phyloP scores from a whole-genome alignment of 2,113 vertebrate genomes.

The Aegithalos caudatus region DNA sequence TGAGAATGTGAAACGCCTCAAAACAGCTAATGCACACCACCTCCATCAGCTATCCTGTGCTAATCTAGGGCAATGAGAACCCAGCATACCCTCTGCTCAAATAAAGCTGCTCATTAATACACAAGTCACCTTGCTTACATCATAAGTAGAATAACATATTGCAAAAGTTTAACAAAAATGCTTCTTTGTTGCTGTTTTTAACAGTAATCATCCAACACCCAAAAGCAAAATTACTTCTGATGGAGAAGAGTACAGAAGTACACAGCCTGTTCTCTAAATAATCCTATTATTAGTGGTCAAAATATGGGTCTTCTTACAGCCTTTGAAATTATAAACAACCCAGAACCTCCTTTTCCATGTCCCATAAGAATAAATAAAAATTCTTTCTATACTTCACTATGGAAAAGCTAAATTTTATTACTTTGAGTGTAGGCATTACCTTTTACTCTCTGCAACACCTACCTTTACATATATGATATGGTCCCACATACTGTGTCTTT shows the following conservation, averaged over 20 bases:
- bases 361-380: not conserved
- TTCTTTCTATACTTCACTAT: not conserved
- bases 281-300: not conserved
- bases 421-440: not conserved
- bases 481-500: conserved; percentile 95
- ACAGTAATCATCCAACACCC: not conserved
- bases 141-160: not conserved
- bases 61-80: not conserved
- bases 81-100: not conserved
- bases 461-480: conserved; percentile 99
- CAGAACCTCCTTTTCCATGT: not conserved
- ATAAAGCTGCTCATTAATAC: not conserved
- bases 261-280: not conserved
- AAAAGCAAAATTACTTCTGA: not conserved
- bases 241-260: not conserved
- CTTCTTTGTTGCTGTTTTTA: not conserved
- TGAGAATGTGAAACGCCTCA: not conserved
- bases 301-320: not conserved
- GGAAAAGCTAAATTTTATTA: not conserved
- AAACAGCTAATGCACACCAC: not conserved
- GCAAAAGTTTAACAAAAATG: not conserved
- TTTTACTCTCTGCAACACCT: not conserved
- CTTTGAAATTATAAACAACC: not conserved
- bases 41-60: not conserved
- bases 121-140: not conserved